Base-by-base conservation (phyloP, 2,797 vertebrate genomes). In the Erithacus rubecula region DNA sequence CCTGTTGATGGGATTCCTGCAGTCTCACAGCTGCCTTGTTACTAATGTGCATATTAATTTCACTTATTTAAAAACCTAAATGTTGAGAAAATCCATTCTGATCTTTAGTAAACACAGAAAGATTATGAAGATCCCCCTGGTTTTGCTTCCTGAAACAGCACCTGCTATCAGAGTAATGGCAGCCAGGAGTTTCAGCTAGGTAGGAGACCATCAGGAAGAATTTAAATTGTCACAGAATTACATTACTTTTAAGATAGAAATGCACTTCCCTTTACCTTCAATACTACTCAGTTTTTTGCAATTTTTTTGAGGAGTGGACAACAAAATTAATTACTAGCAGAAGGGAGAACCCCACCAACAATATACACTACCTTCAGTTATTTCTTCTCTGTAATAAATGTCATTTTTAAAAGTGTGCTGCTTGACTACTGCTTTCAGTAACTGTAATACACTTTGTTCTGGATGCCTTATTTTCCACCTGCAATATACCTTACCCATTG, bases 1-100 rank as follows among this genome's bases (percentile, higher is more conserved):
- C 89, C 92, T 90, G 78, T 94, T 95, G 96, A 95, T 81, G 90
- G 94, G 95, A 94, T 93, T 95, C 97, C 96, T 96, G 96, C 85
- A 90, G 97, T 59, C 97, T 92, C 83, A 60, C 87, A 82, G 95
- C 62, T 87, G 49, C 94, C 93, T 96, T 83, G 90, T 83, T 96
- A 97, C 88, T 94, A 88, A 90, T 62, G 85, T 62, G 41, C 81
- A 51, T 93, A 96, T 94, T 97, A 94, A 96, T 95, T 95, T 94
- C 53, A 89, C 80, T 92, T 94, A 71, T 90, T 87, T 83, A 91
- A 94, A 96, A 91, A 83, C 2, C 11, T 7, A 49, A 75, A 39
- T 52, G 69, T 86, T 94, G 71, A 91, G 85, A 94, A 94, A 90
- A 95, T 52, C n/a, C 59, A 82, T 79, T 78, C 56, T 39, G 74